These are phyloP conservation scores for Sycophila sp. DNA, from an alignment of 1,140 invertebrate species.

Conservation along the genomic window DNA sequence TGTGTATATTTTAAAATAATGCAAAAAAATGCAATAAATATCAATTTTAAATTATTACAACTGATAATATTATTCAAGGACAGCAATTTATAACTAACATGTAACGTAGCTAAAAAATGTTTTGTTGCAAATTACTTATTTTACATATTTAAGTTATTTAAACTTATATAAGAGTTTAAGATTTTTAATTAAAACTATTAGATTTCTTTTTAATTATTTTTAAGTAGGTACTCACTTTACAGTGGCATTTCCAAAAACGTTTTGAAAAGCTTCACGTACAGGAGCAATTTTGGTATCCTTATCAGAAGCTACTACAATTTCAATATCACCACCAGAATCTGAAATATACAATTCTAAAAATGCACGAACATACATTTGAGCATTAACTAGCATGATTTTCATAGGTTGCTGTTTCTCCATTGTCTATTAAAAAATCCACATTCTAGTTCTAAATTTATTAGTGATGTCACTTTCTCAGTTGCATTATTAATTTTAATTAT, in stretches of 20 bases:
- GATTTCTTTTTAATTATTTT: no score
- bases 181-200: no score
- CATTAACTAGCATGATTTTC: constrained; percentile 43
- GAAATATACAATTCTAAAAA: constrained; percentile 54
- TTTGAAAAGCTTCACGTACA: constrained; percentile 85
- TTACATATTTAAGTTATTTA: no score
- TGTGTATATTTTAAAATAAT: neutral
- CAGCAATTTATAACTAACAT: no score
- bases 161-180: neutral
- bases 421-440: neutral
- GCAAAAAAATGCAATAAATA: no score
- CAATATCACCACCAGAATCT: constrained; percentile 83
- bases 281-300: constrained; percentile 82
- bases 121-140: no score
- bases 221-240: constrained; percentile 70
- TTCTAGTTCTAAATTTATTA: neutral
- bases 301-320: constrained; percentile 80
- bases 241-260: constrained; percentile 83
- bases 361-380: constrained; percentile 33
- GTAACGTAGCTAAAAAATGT: no score
- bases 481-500: neutral
- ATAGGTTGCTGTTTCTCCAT: neutral
- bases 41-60: no score
- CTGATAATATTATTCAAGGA: neutral
- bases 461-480: neutral